phyloP scores from a whole-genome alignment of 2,113 vertebrate species.

The Labeo catla region DNA sequence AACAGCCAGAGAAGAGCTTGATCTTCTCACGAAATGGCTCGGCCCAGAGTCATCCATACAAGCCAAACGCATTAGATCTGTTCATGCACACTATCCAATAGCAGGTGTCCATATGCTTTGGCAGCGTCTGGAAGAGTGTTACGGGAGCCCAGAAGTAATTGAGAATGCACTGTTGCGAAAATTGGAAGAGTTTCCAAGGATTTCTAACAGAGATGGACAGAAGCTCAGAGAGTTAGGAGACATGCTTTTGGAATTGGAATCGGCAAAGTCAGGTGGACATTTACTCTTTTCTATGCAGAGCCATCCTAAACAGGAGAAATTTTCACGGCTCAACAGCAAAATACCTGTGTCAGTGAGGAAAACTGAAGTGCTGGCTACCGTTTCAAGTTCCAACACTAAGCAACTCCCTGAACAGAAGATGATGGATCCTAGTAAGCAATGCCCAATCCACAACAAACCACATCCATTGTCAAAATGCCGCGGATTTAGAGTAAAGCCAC shows the following conservation, averaged over 20 bases:
- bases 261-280: constrained; percentile 5
- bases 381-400: background rate
- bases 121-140: background rate
- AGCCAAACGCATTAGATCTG: too few species aligned
- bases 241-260: too few species aligned
- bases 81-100: background rate
- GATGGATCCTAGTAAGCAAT: background rate
- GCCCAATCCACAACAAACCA: constrained; percentile 2
- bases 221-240: constrained; percentile 7
- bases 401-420: background rate
- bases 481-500: constrained; percentile 12
- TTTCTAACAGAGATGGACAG: background rate
- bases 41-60: too few species aligned
- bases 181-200: background rate
- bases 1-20: too few species aligned
- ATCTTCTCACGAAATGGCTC: too few species aligned
- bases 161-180: background rate
- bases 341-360: background rate
- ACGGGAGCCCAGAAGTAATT: background rate
- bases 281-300: background rate
- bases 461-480: constrained; percentile 22
- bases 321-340: too few species aligned
- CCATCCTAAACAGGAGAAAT: too few species aligned
- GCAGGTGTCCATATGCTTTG: background rate
- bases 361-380: background rate